Conservation (phyloP, 2,888 invertebrate genomes). For the Melanchra persicariae region DNA sequence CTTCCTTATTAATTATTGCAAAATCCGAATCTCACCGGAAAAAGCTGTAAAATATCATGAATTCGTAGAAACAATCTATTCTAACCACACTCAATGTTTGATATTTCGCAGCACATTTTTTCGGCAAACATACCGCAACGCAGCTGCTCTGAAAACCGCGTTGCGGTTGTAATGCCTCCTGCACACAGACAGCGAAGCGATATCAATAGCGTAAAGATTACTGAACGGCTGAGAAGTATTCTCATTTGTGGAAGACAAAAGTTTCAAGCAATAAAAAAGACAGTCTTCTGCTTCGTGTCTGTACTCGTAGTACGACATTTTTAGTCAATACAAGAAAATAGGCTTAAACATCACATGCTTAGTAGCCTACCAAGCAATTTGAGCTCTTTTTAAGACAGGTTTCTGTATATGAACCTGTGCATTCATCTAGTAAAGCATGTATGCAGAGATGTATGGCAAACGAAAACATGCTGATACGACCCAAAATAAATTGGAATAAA, state of each 20-base stretch:
- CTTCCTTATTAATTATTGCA: not conserved
- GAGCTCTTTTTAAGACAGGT: no score
- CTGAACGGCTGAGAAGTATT: not conserved
- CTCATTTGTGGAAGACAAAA: not conserved
- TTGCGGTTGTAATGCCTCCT: slow-evolving; percentile 17
- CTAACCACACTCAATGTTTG: slow-evolving; percentile 25
- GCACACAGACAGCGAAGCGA: slow-evolving; percentile 9
- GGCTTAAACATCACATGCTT: no score
- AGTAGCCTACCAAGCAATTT: no score
- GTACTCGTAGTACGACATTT: no score
- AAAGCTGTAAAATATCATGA: slow-evolving; percentile 6
- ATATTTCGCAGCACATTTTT: slow-evolving; percentile 32
- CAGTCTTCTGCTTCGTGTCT: no score
- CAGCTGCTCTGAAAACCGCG: slow-evolving; percentile 25
- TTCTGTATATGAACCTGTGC: no score
- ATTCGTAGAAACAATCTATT: not conserved
- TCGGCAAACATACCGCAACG: slow-evolving; percentile 27
- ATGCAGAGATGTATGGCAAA: no score
- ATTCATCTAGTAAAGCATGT: no score
- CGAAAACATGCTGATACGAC: no score
- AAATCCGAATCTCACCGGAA: not conserved
- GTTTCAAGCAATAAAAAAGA: not conserved
- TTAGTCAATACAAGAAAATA: no score
- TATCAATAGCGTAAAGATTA: not conserved
- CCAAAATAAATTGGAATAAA: not conserved